These are phyloP conservation scores for Paramisgurnus dabryanus DNA, from an alignment of 2,113 vertebrate species.

Conservation along the genomic window DNA sequence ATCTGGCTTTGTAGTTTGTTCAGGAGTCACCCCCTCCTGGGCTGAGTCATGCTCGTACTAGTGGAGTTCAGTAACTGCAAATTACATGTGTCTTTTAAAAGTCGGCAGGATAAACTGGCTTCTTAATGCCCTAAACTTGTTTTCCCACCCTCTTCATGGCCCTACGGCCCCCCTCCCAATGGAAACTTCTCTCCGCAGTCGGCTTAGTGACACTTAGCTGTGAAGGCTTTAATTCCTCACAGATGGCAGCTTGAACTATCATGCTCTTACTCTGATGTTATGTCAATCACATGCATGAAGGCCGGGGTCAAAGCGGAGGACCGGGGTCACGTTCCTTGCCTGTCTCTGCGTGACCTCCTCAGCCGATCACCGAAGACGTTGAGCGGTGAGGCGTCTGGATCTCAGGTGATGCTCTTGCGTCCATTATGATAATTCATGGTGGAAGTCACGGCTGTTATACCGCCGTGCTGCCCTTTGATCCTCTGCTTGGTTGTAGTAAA, in stretches of 20 bases:
- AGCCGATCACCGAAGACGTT: background rate
- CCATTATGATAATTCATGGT: slow-evolving; percentile 47
- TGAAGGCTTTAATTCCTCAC: slow-evolving; percentile 49
- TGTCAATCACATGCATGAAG: slow-evolving; percentile 53
- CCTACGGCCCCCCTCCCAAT: slow-evolving; percentile 28
- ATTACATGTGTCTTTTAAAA: slow-evolving; percentile 44
- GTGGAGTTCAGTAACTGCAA: slow-evolving; percentile 41
- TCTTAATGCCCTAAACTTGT: background rate
- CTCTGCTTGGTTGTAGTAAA: slow-evolving; percentile 42
- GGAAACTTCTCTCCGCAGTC: slow-evolving; percentile 35
- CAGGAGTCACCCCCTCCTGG: slow-evolving; percentile 47
- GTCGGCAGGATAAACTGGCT: background rate
- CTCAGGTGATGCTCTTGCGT: slow-evolving; percentile 39
- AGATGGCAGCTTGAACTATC: slow-evolving; percentile 46
- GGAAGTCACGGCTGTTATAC: slow-evolving; percentile 41
- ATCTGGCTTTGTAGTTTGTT: slow-evolving; percentile 50
- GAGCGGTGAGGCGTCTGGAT: slow-evolving; percentile 8
- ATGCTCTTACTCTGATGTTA: slow-evolving; percentile 46
- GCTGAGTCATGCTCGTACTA: slow-evolving; percentile 21
- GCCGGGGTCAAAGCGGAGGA: slow-evolving; percentile 26
- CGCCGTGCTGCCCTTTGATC: slow-evolving; percentile 48
- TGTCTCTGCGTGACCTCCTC: slow-evolving; percentile 20
- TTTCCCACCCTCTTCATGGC: slow-evolving; percentile 43
- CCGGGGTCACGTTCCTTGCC: slow-evolving; percentile 29
- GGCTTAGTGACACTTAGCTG: slow-evolving; percentile 29